phyloP scores from a whole-genome alignment of 64 coral and sea anemone species.

The Montipora cactus region DNA sequence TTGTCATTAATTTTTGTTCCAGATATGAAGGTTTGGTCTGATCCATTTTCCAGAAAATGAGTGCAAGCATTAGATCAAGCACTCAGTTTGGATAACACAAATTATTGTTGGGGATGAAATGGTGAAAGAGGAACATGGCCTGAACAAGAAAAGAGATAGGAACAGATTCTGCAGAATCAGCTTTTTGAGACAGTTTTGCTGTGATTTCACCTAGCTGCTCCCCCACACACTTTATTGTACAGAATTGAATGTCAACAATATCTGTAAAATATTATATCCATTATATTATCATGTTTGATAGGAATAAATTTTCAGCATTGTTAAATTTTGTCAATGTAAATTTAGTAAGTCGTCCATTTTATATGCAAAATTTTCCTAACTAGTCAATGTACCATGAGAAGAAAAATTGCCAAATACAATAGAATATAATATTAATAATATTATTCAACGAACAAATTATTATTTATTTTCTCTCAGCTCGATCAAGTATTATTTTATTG shows the following conservation, averaged over 20 bases:
- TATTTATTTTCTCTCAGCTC: background rate
- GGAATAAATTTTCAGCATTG: too few species aligned
- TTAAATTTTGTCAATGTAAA: too few species aligned
- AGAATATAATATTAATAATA: background rate
- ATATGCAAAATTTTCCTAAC: too few species aligned
- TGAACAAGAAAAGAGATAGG: background rate
- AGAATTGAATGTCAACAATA: too few species aligned
- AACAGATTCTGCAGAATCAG: background rate
- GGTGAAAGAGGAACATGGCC: background rate
- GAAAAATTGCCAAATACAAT: background rate
- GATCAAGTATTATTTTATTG: background rate
- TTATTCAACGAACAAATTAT: background rate
- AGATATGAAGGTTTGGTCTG: slow-evolving; percentile 95
- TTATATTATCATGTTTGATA: too few species aligned
- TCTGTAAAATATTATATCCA: too few species aligned
- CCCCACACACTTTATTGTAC: too few species aligned
- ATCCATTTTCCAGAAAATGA: slow-evolving; percentile 82
- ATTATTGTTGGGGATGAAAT: background rate
- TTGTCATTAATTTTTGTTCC: slow-evolving; percentile 6
- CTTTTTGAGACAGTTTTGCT: background rate
- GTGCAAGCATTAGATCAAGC: background rate
- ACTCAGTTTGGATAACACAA: too few species aligned
- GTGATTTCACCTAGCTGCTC: too few species aligned
- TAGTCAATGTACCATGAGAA: background rate
- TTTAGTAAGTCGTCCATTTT: too few species aligned